Percentiles rank a stretch among this genome's conserved stretches.
These are phyloP conservation scores for Steinernema carpocapsae DNA, from an alignment of 2,888 invertebrate genomes.

Conservation along the genomic window DNA sequence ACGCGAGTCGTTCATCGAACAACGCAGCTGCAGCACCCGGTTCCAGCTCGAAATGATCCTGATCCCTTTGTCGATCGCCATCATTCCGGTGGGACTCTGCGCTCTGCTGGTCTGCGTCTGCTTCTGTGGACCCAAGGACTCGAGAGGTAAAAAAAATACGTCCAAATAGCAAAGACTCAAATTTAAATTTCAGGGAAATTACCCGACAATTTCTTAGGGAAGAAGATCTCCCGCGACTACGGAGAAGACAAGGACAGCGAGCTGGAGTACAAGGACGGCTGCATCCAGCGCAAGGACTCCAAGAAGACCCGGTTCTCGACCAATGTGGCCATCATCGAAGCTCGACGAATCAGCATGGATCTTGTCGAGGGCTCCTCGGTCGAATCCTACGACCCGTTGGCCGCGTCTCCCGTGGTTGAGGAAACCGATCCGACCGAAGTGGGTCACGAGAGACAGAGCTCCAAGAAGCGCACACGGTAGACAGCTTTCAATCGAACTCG, in stretches of 20 bases:
- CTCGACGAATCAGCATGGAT: slow-evolving; percentile 19
- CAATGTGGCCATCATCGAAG: slow-evolving; percentile 37
- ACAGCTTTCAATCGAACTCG: background rate
- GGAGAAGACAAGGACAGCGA: slow-evolving; percentile 34
- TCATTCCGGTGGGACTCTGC: slow-evolving; percentile 63
- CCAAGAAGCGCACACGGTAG: slow-evolving; percentile 28
- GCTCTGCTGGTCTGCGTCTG: slow-evolving; percentile 64
- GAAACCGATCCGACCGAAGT: background rate
- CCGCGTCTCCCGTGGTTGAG: background rate
- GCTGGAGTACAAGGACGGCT: slow-evolving; percentile 42
- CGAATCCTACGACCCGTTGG: background rate
- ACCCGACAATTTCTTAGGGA: slow-evolving; percentile 46
- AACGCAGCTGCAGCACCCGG: slow-evolving; percentile 40
- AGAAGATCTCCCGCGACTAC: slow-evolving; percentile 34
- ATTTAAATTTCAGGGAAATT: slow-evolving; percentile 43
- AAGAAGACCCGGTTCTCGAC: slow-evolving; percentile 47
- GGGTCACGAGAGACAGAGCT: background rate
- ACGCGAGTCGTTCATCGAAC: slow-evolving; percentile 41
- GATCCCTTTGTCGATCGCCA: slow-evolving; percentile 62
- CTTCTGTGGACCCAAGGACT: slow-evolving; percentile 65
- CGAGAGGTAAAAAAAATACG: slow-evolving; percentile 48
- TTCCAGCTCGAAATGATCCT: slow-evolving; percentile 51
- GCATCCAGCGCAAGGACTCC: slow-evolving; percentile 44
- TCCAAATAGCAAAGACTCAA: background rate
- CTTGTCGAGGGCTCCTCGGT: background rate